These are phyloP conservation scores for Hedychridium roseum DNA, from an alignment of 2,888 invertebrate species.

Conservation along the genomic window DNA sequence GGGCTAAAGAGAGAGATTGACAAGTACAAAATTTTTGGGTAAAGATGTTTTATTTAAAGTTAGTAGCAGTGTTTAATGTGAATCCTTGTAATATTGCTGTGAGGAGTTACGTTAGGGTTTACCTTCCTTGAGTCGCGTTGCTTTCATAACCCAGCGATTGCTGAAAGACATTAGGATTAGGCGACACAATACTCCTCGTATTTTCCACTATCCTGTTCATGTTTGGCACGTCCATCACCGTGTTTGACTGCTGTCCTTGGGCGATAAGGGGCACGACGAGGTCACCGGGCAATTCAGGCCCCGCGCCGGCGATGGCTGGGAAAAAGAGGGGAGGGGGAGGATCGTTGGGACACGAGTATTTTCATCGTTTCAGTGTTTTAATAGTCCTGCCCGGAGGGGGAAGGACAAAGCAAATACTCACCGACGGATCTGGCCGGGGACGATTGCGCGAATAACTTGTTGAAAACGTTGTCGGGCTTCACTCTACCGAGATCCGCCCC, in stretches of 20 bases:
- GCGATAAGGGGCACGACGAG: slow-evolving; percentile 25
- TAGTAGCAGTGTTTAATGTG: too few species aligned
- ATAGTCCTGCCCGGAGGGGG: too few species aligned
- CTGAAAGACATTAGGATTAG: neutral
- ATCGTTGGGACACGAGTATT: too few species aligned
- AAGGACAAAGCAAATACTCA: too few species aligned
- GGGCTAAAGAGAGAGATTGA: too few species aligned
- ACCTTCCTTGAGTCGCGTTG: too few species aligned
- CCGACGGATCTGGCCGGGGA: slow-evolving; percentile 23
- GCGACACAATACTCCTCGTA: neutral
- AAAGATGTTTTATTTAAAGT: too few species aligned
- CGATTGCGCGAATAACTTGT: slow-evolving; percentile 30
- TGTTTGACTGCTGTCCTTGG: slow-evolving; percentile 6
- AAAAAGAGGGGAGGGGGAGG: too few species aligned
- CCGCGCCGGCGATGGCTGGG: slow-evolving; percentile 13
- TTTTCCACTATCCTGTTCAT: neutral
- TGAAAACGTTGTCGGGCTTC: slow-evolving; percentile 30
- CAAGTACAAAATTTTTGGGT: too few species aligned
- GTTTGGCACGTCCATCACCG: neutral
- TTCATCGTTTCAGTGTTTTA: too few species aligned
- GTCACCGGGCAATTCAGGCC: slow-evolving; percentile 22
- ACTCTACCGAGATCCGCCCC: slow-evolving; percentile 28
- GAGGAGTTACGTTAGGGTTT: too few species aligned
- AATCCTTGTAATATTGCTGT: too few species aligned
- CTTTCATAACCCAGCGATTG: neutral